Base-by-base conservation (phyloP, 2,113 vertebrate genomes). In the Psilopsiagon aymara region DNA sequence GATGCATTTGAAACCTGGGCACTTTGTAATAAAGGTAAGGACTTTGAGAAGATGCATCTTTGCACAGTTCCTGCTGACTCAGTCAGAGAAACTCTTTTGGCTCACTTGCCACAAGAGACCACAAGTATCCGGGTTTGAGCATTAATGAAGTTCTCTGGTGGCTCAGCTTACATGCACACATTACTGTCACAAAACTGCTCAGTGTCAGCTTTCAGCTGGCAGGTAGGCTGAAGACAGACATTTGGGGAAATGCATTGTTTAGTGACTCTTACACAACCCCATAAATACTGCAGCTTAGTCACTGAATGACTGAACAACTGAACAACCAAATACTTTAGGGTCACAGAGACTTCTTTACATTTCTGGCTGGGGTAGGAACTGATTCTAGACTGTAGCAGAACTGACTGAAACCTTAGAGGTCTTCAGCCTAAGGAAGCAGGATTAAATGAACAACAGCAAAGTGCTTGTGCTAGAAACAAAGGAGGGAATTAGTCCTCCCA, bases 51-150 rank as follows among this genome's bases (percentile, higher is more conserved):
- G 78, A 37, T 3, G 4, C 33, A 13, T 62, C 68, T 80, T 27
- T 83, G 77, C 57, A 27, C n/a, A 51, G 85, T 70, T 74, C 60
- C 86, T 55, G 59, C 68, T 94, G 92, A 89, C 68, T 87, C 82
- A 77, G 63, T 19, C 51, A 7, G 43, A 74, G 44, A 70, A 86
- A 41, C 46, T 8, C 39, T 79, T 55, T 25, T 63, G 84, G 75
- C 37, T 77, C 7, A 3, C 41, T 51, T 27, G 78, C 85, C 77
- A 39, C 47, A 20, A 28, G 59, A 88, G 77, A 92, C 81, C 88
- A 55, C 67, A 60, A 41, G 39, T 33, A 49, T 62, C 66, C 3
- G 16, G 47, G 49, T 70, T 8, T 33, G 85, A 70, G 88, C 7
- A 2, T 13, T 53, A n/a, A 37, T 23, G 27, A 69, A 63, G 92